These are phyloP conservation scores for Ormyrus nitidulus DNA, from an alignment of 2,888 invertebrate species.

Conservation along the genomic window DNA sequence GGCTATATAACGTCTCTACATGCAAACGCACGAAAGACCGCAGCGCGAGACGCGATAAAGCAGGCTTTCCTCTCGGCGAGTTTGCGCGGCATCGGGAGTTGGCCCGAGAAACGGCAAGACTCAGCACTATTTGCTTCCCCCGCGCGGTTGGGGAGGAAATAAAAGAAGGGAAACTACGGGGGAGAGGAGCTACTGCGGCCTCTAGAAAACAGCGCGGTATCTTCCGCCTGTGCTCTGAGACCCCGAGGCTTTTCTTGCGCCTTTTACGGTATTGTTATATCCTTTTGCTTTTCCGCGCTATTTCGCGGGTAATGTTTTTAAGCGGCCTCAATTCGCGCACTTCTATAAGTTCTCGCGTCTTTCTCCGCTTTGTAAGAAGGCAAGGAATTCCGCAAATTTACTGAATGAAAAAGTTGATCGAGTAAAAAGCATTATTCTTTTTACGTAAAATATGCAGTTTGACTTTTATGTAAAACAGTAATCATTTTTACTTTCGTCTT, in stretches of 20 bases:
- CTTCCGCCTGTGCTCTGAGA: background rate
- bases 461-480: too few species aligned
- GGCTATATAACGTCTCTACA: background rate
- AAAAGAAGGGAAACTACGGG: slow-evolving; percentile 19
- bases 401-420: too few species aligned
- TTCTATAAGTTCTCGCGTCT: too few species aligned
- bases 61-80: slow-evolving; percentile 3
- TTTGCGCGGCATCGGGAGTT: slow-evolving; percentile 15
- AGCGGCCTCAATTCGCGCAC: too few species aligned
- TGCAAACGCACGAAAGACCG: slow-evolving; percentile 7
- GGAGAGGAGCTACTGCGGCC: background rate
- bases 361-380: too few species aligned
- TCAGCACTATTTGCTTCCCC: slow-evolving; percentile 3
- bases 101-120: slow-evolving; percentile 14
- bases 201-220: slow-evolving; percentile 16
- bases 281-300: too few species aligned
- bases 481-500: too few species aligned
- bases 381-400: too few species aligned
- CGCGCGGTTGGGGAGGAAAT: background rate
- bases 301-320: too few species aligned
- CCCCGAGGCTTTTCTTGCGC: background rate
- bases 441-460: too few species aligned
- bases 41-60: slow-evolving; percentile 24
- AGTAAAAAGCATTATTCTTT: too few species aligned
- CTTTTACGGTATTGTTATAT: background rate